Evolutionary conservation across 2,888 invertebrate species (phyloP).

Genomic region (Dryomyza anilis): DNA sequence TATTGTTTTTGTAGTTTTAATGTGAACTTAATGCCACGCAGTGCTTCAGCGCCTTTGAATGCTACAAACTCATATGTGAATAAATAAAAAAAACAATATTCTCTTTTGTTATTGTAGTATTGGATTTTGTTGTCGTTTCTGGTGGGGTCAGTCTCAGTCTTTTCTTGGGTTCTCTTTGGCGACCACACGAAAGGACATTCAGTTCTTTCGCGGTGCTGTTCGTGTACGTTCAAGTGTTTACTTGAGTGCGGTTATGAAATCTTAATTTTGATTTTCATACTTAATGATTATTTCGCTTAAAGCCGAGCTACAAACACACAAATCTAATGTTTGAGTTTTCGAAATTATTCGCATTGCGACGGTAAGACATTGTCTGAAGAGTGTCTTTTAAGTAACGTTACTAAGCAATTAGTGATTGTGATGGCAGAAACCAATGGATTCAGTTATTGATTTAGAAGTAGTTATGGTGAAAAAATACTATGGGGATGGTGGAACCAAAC

Average conservation of each 20-base stretch:
- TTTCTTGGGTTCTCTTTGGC: neutral
- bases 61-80: neutral
- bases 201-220: neutral
- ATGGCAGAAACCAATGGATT: no score
- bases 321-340: constrained; percentile 58
- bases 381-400: no score
- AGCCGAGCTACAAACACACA: no score
- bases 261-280: neutral
- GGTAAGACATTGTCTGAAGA: no score
- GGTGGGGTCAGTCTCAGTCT: no score
- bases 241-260: no score
- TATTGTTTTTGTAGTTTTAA: constrained; percentile 7
- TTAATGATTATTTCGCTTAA: neutral
- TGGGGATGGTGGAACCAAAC: no score
- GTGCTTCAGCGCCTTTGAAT: neutral
- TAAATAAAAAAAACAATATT: neutral
- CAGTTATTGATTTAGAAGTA: no score
- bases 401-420: no score
- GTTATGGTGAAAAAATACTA: no score
- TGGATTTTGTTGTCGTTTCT: neutral
- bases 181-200: constrained; percentile 20
- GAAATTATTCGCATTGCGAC: constrained; percentile 53
- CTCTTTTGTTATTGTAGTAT: neutral
- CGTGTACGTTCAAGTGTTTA: neutral
- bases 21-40: constrained; percentile 25